Conservation (phyloP, 2,888 invertebrate species). For the Salpingus planirostris region DNA sequence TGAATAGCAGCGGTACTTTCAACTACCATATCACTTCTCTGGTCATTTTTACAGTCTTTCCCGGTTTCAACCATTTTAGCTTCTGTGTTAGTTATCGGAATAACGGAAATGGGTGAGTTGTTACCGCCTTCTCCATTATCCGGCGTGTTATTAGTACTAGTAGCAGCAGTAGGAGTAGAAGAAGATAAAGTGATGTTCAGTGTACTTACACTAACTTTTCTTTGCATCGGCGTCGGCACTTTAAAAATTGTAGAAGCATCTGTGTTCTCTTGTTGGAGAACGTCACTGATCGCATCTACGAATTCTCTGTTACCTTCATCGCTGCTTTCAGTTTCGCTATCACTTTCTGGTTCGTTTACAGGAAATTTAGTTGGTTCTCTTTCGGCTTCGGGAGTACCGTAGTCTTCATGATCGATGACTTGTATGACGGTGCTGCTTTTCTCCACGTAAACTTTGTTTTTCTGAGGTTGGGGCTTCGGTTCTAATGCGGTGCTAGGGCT, state of each 20-base stretch:
- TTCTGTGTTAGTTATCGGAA: conserved; percentile 2
- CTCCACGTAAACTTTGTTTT: conserved; percentile 32
- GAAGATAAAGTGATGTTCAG: conserved; percentile 18
- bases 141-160: no score
- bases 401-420: conserved; percentile 28
- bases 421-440: conserved; percentile 40
- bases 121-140: no score
- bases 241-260: conserved; percentile 13
- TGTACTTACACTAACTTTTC: conserved; percentile 24
- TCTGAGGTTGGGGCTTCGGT: conserved; percentile 3
- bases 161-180: no score
- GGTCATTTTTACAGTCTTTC: not conserved
- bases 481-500: no score
- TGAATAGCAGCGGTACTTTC: conserved; percentile 21
- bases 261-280: conserved; percentile 23
- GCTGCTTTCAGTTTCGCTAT: conserved; percentile 22
- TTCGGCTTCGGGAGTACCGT: conserved; percentile 12
- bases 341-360: conserved; percentile 15
- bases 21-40: conserved; percentile 9
- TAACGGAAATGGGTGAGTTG: no score
- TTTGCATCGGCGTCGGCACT: conserved; percentile 8
- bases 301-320: conserved; percentile 24
- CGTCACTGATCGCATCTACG: conserved; percentile 24
- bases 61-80: conserved; percentile 8
- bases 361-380: conserved; percentile 4